Evolutionary conservation across 2,113 vertebrate species (phyloP), one percentile per base, ranked within the genome.

Genomic region (Herpetotheres cachinnans): DNA sequence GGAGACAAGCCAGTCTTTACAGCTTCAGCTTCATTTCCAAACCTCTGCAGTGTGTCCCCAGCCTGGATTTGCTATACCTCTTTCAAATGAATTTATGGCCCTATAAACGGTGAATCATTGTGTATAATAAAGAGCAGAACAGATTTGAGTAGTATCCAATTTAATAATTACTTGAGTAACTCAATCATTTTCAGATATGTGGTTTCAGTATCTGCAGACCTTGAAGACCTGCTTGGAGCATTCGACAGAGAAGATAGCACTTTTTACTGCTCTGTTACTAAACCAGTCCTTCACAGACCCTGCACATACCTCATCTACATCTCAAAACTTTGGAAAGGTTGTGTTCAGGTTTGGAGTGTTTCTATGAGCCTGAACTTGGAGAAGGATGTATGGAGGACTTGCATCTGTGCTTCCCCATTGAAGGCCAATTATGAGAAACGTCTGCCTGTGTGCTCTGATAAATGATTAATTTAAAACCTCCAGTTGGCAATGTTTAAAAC

Each of bases 91-190:
- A 98, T 98, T 98, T 97, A 97, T 90, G 54, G 81, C 55, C 89
- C 93, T 95, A 92, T 95, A 96, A 98, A 96, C 13, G 85, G 91
- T 95, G 97, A 97, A 96, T 96, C 86, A 90, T 77, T 92, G 86
- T 93, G 61, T 95, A 93, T 94, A 93, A 95, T 96, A 96, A 97
- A 97, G 89, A 97, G 74, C 85, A 92, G 97, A 90, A 26, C 62
- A 94, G 92, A 85, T 90, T 30, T 97, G 96, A 98, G 89, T 94
- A 74, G 86, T 96, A 89, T 97, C 93, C 96, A 98, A 96, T 97
- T 97, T 97, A 96, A 97, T 97, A 98, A 98, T 97, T 98, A 94
- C 92, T 81, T 10, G 84, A 94, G 90, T 96, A 97, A 97, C 96
- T 98, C 96, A 80, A 94, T 98, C 87, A 97, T 98, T 98, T 97